Evolutionary conservation across 2,113 vertebrate genomes (phyloP), one percentile per base, ranked within the genome.

Genomic region (Passerina amoena): DNA sequence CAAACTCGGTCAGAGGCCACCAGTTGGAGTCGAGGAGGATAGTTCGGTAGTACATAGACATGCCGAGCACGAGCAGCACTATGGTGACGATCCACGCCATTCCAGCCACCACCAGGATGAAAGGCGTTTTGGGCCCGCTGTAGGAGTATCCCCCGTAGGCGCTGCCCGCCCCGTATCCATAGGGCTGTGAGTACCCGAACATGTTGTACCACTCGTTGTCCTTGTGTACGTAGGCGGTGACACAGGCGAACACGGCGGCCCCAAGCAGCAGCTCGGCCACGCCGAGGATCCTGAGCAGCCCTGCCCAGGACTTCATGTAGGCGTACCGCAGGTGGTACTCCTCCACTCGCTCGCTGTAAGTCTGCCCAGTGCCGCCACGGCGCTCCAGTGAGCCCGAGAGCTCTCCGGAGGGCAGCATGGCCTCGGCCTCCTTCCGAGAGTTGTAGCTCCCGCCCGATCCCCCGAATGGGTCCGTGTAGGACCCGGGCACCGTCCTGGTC

Each of bases 261-360:
- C 99, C 99, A 70, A 99, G 95, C 27, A 99, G 98, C 92, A 99
- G 98, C 95, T 99, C 95, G 2, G 97, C 98, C 19, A 98, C 98
- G 2, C 98, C 97, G 89, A 99, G 98, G 56, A 99, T 98, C 40
- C 99, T 95, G 63, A 99, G 98, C 82, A 99, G 98, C 20, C 99
- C 99, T 1, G 99, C 98, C 99, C 99, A 99, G 4, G 99, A 99
- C 98, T 99, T 99, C 99, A 99, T 99, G 97, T 99, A 99, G 87
- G 98, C 97, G 8, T 99, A 99, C 6, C 98, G 97, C 96, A 91
- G 96, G 88, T 98, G 88, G 88, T 99, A 99, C 45, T 98, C 98
- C 92, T 99, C 98, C 82, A 98, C 98, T 80, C 96, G 96, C 96
- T 99, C 99, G 16, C 98, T 98, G 97, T 99, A 99, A 1, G 98